phyloP scores from a whole-genome alignment of 2,797 vertebrate species.

The Aplochiton taeniatus region DNA sequence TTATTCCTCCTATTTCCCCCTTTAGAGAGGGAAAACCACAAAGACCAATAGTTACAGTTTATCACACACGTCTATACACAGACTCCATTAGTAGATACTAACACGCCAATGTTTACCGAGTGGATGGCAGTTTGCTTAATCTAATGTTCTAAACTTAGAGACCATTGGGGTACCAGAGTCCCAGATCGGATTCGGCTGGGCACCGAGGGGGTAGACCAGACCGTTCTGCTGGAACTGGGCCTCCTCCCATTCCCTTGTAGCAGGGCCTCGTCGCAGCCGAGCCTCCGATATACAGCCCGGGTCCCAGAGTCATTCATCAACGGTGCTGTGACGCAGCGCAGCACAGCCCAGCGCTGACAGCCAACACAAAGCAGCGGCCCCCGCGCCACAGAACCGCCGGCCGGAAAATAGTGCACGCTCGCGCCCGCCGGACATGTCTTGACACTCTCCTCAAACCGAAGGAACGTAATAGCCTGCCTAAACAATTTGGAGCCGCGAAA shows the following conservation, averaged over 20 bases:
- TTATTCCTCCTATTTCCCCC: conserved; percentile 73
- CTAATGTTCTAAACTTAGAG: neutral
- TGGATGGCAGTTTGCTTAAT: too few species aligned
- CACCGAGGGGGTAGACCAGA: conserved; percentile 21
- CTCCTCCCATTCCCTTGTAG: conserved; percentile 24
- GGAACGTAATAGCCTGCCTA: conserved; percentile 32
- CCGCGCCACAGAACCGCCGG: conserved; percentile 16
- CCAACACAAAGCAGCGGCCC: conserved; percentile 32
- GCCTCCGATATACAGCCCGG: conserved; percentile 10
- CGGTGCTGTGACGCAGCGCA: conserved; percentile 24
- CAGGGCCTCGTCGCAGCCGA: conserved; percentile 23
- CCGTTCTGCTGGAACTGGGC: conserved; percentile 22
- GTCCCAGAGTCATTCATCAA: conserved; percentile 23
- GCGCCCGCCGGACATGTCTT: conserved; percentile 22
- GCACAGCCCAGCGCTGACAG: conserved; percentile 26
- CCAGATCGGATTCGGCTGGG: conserved; percentile 18
- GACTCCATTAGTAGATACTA: too few species aligned
- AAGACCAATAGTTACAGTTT: neutral
- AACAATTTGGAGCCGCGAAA: conserved; percentile 24
- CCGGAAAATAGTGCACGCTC: conserved; percentile 29
- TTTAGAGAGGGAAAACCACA: conserved; percentile 47
- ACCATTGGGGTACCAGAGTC: conserved; percentile 18
- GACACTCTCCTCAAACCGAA: conserved; percentile 21
- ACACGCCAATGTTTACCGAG: too few species aligned
- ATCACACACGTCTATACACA: too few species aligned